phyloP scores from a whole-genome alignment of 92 coral and sea anemone species.

The Paragorgia papillata region DNA sequence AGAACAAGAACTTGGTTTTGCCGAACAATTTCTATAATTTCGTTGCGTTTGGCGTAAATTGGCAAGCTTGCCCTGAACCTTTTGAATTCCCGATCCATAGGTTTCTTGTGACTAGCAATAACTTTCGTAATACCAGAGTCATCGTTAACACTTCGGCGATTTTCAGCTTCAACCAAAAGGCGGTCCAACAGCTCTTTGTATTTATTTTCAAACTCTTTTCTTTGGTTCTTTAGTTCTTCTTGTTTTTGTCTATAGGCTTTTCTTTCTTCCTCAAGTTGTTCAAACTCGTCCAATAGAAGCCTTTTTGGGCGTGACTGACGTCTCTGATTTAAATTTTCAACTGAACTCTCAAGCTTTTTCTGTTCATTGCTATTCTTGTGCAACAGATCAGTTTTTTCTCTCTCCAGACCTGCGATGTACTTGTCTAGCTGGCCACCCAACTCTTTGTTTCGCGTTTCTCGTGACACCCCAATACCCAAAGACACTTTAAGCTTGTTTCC shows the following conservation, averaged over 20 bases:
- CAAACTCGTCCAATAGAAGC: constrained; percentile 49
- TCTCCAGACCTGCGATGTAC: constrained; percentile 12
- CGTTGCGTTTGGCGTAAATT: constrained; percentile 75
- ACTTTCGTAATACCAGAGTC: neutral
- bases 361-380: neutral
- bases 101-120: neutral
- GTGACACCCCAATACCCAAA: neutral
- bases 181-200: constrained; percentile 35
- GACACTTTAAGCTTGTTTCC: constrained; percentile 8
- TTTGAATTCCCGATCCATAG: constrained; percentile 59
- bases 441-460: neutral
- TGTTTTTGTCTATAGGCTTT: constrained; percentile 60
- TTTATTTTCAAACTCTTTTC: constrained; percentile 47
- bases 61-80: constrained; percentile 76
- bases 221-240: constrained; percentile 57
- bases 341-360: neutral
- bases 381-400: constrained; percentile 12
- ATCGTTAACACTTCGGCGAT: constrained; percentile 7
- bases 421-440: neutral
- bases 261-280: constrained; percentile 39
- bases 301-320: constrained; percentile 11
- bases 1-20: constrained; percentile 74
- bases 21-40: constrained; percentile 57
- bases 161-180: constrained; percentile 31
- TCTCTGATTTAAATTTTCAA: neutral